Evolutionary conservation across 2,113 vertebrate species (phyloP).

Genomic region (Neofelis nebulosa): DNA sequence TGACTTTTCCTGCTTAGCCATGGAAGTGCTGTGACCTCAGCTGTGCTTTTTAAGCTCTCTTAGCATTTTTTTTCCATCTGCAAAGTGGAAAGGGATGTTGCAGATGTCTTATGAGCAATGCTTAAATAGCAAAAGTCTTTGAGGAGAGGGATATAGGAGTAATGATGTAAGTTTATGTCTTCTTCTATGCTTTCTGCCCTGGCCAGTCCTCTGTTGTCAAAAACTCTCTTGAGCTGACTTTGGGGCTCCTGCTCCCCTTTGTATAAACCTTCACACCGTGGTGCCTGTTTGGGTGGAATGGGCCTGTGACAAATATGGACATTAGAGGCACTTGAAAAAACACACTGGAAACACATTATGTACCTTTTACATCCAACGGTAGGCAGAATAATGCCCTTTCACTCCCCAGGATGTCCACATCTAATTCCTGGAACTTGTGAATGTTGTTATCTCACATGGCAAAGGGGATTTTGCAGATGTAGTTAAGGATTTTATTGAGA

Average conservation of each 20-base stretch:
- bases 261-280: neutral
- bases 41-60: neutral
- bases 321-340: neutral
- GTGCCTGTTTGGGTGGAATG: neutral
- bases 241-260: neutral
- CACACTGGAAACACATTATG: neutral
- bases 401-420: neutral
- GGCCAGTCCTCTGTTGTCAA: neutral
- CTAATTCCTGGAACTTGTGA: neutral
- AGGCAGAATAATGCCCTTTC: neutral
- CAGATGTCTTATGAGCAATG: neutral
- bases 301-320: neutral
- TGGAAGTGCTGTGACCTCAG: neutral
- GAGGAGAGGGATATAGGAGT: neutral
- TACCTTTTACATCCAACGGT: neutral
- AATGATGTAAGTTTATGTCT: neutral
- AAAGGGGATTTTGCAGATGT: neutral
- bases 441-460: neutral
- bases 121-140: neutral
- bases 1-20: neutral
- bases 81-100: neutral
- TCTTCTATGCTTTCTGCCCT: neutral
- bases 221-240: neutral
- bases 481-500: neutral
- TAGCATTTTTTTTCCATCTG: slow-evolving; percentile 38